Percentiles rank a stretch among this genome's conserved stretches.
Evolutionary conservation across 2,113 vertebrate genomes (phyloP).

Genomic region (Etheostoma spectabile): DNA sequence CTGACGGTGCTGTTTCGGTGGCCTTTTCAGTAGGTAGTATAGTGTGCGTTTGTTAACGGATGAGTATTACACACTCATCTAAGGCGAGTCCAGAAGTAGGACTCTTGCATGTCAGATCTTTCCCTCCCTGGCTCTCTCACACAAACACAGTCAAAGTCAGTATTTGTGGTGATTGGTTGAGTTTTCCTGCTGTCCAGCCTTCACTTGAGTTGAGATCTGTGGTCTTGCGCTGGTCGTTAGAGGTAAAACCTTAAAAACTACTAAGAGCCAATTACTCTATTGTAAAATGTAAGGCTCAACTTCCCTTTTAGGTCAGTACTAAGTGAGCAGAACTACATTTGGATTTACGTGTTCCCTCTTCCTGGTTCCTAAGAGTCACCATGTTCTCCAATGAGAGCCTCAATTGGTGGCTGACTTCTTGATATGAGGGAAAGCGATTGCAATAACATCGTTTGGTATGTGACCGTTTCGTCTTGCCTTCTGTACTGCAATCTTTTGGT

Average conservation of each 20-base stretch:
- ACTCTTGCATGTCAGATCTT: not conserved
- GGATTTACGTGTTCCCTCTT: not conserved
- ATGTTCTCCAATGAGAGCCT: not conserved
- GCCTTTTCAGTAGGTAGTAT: not conserved
- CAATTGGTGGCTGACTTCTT: not conserved
- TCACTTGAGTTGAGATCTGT: slow-evolving; percentile 8
- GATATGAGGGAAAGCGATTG: not conserved
- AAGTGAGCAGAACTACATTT: not conserved
- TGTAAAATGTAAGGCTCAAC: not conserved
- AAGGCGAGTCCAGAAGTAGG: slow-evolving; percentile 6
- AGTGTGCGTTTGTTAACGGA: not conserved
- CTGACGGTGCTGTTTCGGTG: slow-evolving; percentile 2
- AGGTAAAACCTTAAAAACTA: slow-evolving; percentile 3
- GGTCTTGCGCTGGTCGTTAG: not conserved
- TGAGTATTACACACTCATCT: slow-evolving; percentile 9
- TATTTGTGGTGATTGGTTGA: slow-evolving; percentile 5
- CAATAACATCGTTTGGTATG: not conserved
- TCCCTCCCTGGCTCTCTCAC: not conserved
- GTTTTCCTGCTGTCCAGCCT: not conserved
- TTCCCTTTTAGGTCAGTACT: not conserved
- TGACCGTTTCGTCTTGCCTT: not conserved
- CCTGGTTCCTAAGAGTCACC: not conserved
- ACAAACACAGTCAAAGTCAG: slow-evolving; percentile 3
- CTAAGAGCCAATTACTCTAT: not conserved
- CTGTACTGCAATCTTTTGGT: not conserved